Percentiles rank a stretch among this genome's conserved stretches.
phyloP scores from a whole-genome alignment of 64 coral and sea anemone genomes.

The Montipora cactus region DNA sequence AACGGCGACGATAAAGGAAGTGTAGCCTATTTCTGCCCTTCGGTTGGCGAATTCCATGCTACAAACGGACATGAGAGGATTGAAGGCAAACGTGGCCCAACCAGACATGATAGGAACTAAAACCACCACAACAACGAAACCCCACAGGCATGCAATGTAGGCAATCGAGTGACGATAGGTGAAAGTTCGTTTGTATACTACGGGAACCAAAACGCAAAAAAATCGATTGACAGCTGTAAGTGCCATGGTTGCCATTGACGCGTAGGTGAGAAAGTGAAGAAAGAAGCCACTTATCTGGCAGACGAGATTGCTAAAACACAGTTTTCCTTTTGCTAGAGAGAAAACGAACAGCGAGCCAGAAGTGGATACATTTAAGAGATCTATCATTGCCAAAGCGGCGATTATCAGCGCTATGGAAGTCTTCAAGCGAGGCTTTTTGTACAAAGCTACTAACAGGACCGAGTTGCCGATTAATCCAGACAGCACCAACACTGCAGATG shows the following conservation, averaged over 20 bases:
- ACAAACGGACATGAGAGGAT: not conserved
- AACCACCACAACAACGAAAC: slow-evolving; percentile 24
- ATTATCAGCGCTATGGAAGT: slow-evolving; percentile 4
- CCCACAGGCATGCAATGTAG: slow-evolving; percentile 39
- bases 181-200: slow-evolving; percentile 23
- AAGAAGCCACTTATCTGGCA: slow-evolving; percentile 15
- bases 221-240: slow-evolving; percentile 30
- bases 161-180: slow-evolving; percentile 14
- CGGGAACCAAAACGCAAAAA: not conserved
- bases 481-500: no score
- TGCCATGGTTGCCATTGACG: slow-evolving; percentile 22
- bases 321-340: not conserved
- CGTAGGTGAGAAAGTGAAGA: slow-evolving; percentile 1
- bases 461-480: no score
- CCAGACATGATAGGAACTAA: not conserved
- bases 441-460: no score
- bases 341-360: not conserved
- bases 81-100: not conserved
- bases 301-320: not conserved
- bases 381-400: slow-evolving; percentile 27
- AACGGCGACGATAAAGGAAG: not conserved
- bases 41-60: not conserved
- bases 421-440: not conserved
- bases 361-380: slow-evolving; percentile 11
- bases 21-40: not conserved